phyloP scores from a whole-genome alignment of 2,797 vertebrate species.

The Scyliorhinus canicula region DNA sequence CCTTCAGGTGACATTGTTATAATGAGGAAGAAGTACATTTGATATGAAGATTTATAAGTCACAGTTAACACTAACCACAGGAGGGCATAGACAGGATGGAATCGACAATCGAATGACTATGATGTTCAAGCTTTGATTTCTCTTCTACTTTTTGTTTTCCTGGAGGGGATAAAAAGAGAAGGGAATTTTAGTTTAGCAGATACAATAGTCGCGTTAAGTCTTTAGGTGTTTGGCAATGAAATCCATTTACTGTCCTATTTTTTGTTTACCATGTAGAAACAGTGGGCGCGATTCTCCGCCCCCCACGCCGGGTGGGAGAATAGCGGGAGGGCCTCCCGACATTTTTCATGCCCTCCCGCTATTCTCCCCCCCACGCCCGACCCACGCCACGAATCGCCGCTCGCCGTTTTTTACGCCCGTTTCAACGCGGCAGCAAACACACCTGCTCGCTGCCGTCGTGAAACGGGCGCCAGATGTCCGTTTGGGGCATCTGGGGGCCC shows the following conservation, averaged over 20 bases:
- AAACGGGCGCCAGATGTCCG: no score
- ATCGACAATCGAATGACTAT: not conserved
- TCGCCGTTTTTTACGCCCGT: no score
- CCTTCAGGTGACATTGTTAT: conserved; percentile 23
- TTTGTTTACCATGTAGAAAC: not conserved
- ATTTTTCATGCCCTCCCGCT: no score
- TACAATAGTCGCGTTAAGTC: not conserved
- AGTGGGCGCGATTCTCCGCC: no score
- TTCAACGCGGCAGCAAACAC: no score
- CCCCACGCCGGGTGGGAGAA: no score
- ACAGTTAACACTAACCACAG: not conserved
- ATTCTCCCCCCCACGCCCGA: no score
- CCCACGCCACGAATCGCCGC: no score
- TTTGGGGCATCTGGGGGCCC: no score
- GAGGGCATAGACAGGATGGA: not conserved
- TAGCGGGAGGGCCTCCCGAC: no score
- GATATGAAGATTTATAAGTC: not conserved
- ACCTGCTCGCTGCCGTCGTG: no score
- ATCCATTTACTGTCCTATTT: not conserved
- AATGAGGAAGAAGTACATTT: not conserved
- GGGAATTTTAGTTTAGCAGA: not conserved
- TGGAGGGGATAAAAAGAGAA: not conserved
- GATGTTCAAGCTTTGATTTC: not conserved
- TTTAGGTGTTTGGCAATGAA: not conserved
- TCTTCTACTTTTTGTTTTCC: not conserved